phyloP scores from a whole-genome alignment of 2,113 vertebrate species.

The Talpa occidentalis region DNA sequence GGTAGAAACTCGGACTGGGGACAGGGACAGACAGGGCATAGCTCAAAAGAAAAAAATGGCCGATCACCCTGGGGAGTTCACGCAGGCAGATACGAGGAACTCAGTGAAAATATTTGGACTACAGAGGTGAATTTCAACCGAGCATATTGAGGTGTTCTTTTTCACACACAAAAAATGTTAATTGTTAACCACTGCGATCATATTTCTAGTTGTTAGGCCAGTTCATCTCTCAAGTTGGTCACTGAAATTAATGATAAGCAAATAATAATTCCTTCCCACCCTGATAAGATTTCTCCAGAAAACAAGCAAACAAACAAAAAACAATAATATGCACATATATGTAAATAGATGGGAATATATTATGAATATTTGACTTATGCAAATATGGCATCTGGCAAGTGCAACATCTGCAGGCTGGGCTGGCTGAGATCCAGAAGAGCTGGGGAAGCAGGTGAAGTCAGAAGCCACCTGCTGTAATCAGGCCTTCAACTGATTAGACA shows the following conservation, averaged over 20 bases:
- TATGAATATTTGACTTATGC: neutral
- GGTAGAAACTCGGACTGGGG: rapidly evolving
- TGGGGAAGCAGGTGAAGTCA: too few species aligned
- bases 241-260: neutral
- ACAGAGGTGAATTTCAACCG: neutral
- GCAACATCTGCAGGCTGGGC: neutral
- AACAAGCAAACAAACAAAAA: neutral
- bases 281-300: too few species aligned
- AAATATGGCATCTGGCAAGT: neutral
- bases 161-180: neutral
- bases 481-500: too few species aligned
- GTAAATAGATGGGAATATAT: too few species aligned
- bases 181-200: rapidly evolving
- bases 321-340: too few species aligned
- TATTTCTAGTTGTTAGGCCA: rapidly evolving
- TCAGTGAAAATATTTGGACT: neutral
- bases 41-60: neutral
- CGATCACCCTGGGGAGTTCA: neutral
- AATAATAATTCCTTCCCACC: neutral
- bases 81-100: neutral
- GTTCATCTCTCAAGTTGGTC: rapidly evolving
- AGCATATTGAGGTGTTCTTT: too few species aligned
- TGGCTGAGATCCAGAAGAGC: rapidly evolving
- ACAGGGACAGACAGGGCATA: rapidly evolving
- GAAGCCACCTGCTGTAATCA: too few species aligned